Evolutionary conservation across 1,140 invertebrate genomes (phyloP).

Genomic region (Drosophila kikkawai): DNA sequence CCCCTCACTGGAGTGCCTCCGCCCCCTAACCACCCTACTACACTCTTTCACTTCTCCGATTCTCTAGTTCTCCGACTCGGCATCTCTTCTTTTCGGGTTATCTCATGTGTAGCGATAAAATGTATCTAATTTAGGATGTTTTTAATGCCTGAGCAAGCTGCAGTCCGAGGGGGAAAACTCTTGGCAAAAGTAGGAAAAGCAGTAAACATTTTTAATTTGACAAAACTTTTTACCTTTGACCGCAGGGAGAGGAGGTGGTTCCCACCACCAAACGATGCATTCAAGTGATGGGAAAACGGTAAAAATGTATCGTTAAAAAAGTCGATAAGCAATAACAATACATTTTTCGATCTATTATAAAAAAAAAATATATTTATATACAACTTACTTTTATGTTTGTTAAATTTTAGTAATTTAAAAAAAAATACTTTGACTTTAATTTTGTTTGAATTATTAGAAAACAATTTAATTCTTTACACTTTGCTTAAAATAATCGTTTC

Average conservation of each 20-base stretch:
- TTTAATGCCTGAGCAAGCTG: constrained; percentile 71
- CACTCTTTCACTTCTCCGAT: constrained; percentile 1
- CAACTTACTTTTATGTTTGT: too few species aligned
- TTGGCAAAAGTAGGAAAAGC: constrained; percentile 60
- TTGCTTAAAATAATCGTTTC: too few species aligned
- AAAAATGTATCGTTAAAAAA: neutral
- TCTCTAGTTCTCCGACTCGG: neutral
- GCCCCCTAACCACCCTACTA: neutral
- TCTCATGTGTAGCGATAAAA: constrained; percentile 78
- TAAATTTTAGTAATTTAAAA: too few species aligned
- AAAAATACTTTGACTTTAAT: too few species aligned
- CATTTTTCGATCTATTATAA: too few species aligned
- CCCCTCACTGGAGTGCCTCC: constrained; percentile 13
- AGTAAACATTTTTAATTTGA: constrained; percentile 83
- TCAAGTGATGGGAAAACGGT: neutral
- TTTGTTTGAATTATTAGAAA: too few species aligned
- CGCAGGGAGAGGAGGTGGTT: constrained; percentile 43
- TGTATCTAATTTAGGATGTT: constrained; percentile 83
- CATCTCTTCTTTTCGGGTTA: constrained; percentile 30
- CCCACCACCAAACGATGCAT: neutral
- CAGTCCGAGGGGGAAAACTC: constrained; percentile 51
- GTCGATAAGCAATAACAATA: too few species aligned
- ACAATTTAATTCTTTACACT: too few species aligned
- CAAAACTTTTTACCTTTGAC: constrained; percentile 84
- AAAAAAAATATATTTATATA: too few species aligned